A percentile compares a stretch with the other conserved stretches of the same genome.
phyloP scores from a whole-genome alignment of 2,888 invertebrate genomes.

The Platycheirus albimanus region DNA sequence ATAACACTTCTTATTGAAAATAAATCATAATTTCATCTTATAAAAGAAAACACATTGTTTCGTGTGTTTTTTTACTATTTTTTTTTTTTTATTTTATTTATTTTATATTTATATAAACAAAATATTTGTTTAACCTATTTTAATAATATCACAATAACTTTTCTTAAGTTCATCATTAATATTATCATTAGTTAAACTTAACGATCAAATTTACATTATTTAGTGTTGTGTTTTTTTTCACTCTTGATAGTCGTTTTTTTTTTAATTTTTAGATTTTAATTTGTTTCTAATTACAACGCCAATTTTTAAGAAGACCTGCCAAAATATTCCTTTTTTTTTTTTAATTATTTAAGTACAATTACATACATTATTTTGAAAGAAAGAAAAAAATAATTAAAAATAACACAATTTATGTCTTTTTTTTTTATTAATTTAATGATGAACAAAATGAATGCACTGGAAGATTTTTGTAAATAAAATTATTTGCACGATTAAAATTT shows the following conservation, averaged over 20 bases:
- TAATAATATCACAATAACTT: constrained; percentile 74
- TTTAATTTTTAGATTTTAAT: background rate
- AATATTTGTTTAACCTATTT: constrained; percentile 69
- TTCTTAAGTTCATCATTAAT: constrained; percentile 70
- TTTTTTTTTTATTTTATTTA: constrained; percentile 29
- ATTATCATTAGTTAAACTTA: constrained; percentile 69
- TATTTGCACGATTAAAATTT: constrained; percentile 7
- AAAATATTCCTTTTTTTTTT: constrained; percentile 5
- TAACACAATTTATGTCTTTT: constrained; percentile 14
- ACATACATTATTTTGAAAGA: background rate
- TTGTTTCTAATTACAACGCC: constrained; percentile 53
- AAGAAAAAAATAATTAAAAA: constrained; percentile 19
- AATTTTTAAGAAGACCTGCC: constrained; percentile 31
- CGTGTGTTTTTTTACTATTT: constrained; percentile 9
- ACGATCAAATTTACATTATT: constrained; percentile 47
- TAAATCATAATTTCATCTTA: no score
- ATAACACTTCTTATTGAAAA: no score
- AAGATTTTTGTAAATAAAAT: constrained; percentile 11
- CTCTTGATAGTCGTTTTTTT: constrained; percentile 18
- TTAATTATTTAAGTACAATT: constrained; percentile 53
- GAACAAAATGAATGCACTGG: constrained; percentile 24
- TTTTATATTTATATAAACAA: constrained; percentile 45
- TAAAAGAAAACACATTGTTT: constrained; percentile 1
- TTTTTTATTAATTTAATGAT: constrained; percentile 17
- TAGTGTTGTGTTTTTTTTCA: constrained; percentile 20